Evolutionary conservation across 2,113 vertebrate species (phyloP).

Genomic region (Bubo bubo): DNA sequence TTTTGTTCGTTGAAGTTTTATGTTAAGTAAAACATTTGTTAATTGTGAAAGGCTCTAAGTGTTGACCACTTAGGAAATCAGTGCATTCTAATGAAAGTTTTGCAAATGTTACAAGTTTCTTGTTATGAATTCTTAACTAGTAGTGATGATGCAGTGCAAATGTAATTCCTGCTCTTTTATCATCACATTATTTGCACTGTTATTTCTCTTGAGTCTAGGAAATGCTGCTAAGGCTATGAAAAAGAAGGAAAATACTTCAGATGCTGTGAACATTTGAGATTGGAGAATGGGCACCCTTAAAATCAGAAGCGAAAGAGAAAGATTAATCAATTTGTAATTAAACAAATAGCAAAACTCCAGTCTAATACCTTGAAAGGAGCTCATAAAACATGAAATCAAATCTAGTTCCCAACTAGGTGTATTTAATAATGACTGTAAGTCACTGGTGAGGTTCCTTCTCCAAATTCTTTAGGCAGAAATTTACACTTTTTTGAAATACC

Average conservation of each 20-base stretch:
- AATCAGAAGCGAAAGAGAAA: neutral
- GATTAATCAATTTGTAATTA: neutral
- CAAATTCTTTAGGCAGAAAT: neutral
- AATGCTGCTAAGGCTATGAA: neutral
- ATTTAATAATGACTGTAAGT: neutral
- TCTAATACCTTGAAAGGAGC: neutral
- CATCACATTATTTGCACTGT: neutral
- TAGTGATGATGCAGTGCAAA: neutral
- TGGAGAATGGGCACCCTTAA: neutral
- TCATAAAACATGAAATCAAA: neutral
- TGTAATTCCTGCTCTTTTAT: neutral
- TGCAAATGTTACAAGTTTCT: neutral
- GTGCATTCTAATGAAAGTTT: neutral
- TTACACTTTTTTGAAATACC: neutral
- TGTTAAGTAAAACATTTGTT: neutral
- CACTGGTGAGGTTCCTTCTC: neutral
- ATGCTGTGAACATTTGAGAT: neutral
- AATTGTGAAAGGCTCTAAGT: neutral
- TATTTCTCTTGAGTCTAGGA: neutral
- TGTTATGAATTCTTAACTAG: neutral
- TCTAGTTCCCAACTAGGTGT: neutral
- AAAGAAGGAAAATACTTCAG: neutral
- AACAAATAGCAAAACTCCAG: neutral
- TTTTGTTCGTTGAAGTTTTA: neutral
- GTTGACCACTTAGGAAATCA: neutral